Evolutionary conservation across 2,113 vertebrate species (phyloP).

Genomic region (Ifrita kowaldi): DNA sequence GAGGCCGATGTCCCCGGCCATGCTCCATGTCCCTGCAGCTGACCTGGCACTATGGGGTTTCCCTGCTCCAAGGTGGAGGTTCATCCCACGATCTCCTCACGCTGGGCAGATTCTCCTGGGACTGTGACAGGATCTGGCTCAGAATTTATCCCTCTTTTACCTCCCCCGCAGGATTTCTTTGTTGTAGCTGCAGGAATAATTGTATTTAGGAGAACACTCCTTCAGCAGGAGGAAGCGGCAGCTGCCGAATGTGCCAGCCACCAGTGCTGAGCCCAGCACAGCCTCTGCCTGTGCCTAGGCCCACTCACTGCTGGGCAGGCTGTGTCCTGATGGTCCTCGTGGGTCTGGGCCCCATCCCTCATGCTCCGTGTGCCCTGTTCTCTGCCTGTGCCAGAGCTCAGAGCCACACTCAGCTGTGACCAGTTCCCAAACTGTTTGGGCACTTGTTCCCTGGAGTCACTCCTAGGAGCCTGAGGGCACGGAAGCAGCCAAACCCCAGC

Average conservation of each 20-base stretch:
- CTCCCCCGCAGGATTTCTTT: slow-evolving; percentile 1
- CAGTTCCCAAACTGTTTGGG: accelerated
- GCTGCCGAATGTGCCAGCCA: neutral
- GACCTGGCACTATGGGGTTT: neutral
- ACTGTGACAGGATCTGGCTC: neutral
- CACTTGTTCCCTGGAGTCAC: neutral
- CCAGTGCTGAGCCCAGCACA: neutral
- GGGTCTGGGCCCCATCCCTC: neutral
- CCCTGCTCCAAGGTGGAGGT: neutral
- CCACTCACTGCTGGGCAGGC: neutral
- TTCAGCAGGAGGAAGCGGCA: neutral
- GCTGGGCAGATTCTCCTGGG: neutral
- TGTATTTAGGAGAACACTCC: neutral
- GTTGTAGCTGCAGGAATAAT: slow-evolving; percentile 31
- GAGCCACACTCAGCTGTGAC: neutral
- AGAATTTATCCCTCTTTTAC: neutral
- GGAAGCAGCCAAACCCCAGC: neutral
- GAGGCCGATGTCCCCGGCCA: accelerated
- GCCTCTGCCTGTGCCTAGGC: neutral
- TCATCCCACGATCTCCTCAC: accelerated
- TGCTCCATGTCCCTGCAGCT: accelerated
- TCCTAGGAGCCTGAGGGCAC: neutral
- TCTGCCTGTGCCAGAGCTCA: neutral
- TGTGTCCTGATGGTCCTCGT: neutral
- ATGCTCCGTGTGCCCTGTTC: accelerated